These are phyloP conservation scores for Esox niger DNA, from an alignment of 2,113 vertebrate genomes.

Conservation along the genomic window DNA sequence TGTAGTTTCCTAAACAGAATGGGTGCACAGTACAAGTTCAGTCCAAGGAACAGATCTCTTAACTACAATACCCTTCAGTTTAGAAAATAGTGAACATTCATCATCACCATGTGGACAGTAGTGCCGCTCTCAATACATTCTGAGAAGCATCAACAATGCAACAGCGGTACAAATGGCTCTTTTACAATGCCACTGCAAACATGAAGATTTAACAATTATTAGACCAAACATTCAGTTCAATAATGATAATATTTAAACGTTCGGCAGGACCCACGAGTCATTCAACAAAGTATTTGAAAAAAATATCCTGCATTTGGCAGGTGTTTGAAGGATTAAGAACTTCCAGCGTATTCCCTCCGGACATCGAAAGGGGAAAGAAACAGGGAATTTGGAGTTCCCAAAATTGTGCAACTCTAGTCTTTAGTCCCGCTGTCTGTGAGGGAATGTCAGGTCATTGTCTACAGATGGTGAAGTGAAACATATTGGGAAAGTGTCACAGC, in stretches of 20 bases:
- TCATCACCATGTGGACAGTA: background rate
- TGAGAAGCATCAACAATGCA: constrained; percentile 16
- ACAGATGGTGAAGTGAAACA: background rate
- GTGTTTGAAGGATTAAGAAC: no score
- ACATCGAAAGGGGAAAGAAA: no score
- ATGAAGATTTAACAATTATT: constrained; percentile 4
- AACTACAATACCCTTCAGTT: background rate
- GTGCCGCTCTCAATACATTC: constrained; percentile 9
- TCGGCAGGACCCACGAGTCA: background rate
- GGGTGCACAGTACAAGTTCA: constrained; percentile 41
- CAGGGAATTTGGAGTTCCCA: no score
- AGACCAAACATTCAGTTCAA: constrained; percentile 51
- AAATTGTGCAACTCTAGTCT: no score
- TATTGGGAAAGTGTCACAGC: background rate
- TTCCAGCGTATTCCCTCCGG: no score
- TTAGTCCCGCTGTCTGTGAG: no score
- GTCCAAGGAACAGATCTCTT: constrained; percentile 13
- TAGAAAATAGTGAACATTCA: background rate
- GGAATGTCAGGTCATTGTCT: no score
- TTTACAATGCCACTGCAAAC: constrained; percentile 1
- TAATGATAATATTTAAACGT: constrained; percentile 7
- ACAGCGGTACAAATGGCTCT: constrained; percentile 19
- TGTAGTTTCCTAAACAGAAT: constrained; percentile 12
- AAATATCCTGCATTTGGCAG: no score
- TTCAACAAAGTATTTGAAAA: background rate